Conservation (phyloP, 2,888 invertebrate species). For the Agonum fuliginosum region DNA sequence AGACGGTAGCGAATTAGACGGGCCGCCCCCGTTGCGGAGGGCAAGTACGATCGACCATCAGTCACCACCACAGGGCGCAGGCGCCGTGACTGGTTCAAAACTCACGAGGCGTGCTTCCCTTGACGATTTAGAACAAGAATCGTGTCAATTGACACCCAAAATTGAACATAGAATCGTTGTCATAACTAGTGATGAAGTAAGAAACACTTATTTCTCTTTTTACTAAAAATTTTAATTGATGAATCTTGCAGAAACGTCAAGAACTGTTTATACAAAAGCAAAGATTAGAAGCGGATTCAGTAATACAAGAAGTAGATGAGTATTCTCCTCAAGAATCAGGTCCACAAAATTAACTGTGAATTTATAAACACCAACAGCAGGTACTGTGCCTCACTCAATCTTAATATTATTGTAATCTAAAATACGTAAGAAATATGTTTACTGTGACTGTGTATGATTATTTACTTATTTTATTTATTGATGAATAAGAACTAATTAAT, state of each 20-base stretch:
- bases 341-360: slow-evolving; percentile 48
- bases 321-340: slow-evolving; percentile 73
- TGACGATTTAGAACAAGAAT: slow-evolving; percentile 88
- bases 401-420: slow-evolving; percentile 35
- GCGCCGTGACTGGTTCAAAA: slow-evolving; percentile 70
- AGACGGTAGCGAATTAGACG: slow-evolving; percentile 81
- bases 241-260: slow-evolving; percentile 75
- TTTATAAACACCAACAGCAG: slow-evolving; percentile 49
- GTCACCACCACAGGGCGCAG: slow-evolving; percentile 65
- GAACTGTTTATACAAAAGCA: slow-evolving; percentile 76
- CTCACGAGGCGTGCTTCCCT: slow-evolving; percentile 83
- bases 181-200: slow-evolving; percentile 84
- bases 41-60: slow-evolving; percentile 71
- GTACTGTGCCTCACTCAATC: slow-evolving; percentile 58
- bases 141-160: slow-evolving; percentile 87
- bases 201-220: neutral
- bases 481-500: neutral
- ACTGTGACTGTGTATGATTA: slow-evolving; percentile 40
- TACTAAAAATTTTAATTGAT: neutral
- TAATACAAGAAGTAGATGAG: slow-evolving; percentile 83
- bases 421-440: slow-evolving; percentile 36
- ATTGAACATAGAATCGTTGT: slow-evolving; percentile 88
- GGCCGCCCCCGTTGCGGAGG: slow-evolving; percentile 81
- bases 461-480: slow-evolving; percentile 17
- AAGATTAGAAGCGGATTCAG: slow-evolving; percentile 80